phyloP scores from a whole-genome alignment of 1,140 invertebrate species.

The Dreissena polymorpha region DNA sequence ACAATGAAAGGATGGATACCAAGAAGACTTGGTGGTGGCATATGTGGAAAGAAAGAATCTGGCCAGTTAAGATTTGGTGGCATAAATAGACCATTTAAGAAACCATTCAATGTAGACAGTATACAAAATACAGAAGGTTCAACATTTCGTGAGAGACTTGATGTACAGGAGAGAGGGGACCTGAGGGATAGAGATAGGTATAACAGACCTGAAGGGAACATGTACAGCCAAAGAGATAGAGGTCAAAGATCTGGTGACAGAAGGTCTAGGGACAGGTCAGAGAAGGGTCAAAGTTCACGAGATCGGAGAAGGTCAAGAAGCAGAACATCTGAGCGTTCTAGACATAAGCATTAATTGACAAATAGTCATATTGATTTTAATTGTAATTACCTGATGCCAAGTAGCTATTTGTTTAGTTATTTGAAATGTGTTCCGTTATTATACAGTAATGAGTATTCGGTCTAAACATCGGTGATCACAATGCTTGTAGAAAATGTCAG shows the following conservation, averaged over 20 bases:
- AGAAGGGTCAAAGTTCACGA: not conserved
- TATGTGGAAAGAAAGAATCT: constrained; percentile 92
- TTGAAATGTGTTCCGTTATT: too few species aligned
- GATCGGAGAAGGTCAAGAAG: too few species aligned
- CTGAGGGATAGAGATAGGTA: constrained; percentile 27
- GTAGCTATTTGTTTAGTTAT: too few species aligned
- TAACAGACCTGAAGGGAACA: constrained; percentile 12
- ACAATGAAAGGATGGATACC: constrained; percentile 90
- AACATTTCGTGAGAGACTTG: constrained; percentile 32
- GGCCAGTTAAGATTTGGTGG: constrained; percentile 94
- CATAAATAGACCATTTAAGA: constrained; percentile 85
- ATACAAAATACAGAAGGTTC: constrained; percentile 20
- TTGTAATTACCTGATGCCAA: too few species aligned
- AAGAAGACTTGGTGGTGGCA: constrained; percentile 91
- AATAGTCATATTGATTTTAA: too few species aligned
- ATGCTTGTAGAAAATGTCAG: too few species aligned
- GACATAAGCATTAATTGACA: too few species aligned
- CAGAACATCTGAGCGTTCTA: too few species aligned
- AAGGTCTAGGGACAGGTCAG: constrained; percentile 25
- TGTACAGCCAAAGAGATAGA: constrained; percentile 15
- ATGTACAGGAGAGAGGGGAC: constrained; percentile 12
- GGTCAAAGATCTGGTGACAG: constrained; percentile 7
- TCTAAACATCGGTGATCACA: too few species aligned
- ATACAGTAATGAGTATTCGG: too few species aligned
- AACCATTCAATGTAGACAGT: constrained; percentile 64